These are phyloP conservation scores for Rhopilema esculentum DNA, from an alignment of 30 jellyfish, hydroid and myxozoan species.

Conservation along the genomic window DNA sequence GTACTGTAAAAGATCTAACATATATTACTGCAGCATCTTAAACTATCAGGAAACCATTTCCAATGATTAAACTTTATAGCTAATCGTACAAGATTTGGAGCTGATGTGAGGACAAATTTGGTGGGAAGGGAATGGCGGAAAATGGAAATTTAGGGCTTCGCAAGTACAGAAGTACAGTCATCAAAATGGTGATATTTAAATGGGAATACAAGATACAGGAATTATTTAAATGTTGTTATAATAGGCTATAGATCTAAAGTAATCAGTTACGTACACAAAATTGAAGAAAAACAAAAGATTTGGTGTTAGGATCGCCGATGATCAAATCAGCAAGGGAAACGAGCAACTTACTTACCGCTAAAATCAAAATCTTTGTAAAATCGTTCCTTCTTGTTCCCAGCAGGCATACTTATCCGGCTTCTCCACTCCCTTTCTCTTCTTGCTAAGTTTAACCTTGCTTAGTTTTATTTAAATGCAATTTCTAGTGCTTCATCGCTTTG, in stretches of 20 bases:
- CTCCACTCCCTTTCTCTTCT: too few species aligned
- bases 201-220: neutral
- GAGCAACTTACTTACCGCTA: slow-evolving; percentile 70
- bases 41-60: neutral
- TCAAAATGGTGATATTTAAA: neutral
- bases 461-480: neutral
- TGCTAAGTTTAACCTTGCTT: neutral
- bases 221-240: too few species aligned
- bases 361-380: slow-evolving; percentile 59
- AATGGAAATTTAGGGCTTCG: slow-evolving; percentile 7
- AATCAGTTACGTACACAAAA: neutral
- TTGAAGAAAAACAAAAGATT: neutral
- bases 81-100: too few species aligned
- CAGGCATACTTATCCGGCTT: slow-evolving; percentile 45
- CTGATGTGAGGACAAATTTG: neutral
- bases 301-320: neutral
- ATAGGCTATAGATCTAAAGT: too few species aligned
- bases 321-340: slow-evolving; percentile 21
- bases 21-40: neutral
- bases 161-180: neutral
- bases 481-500: neutral
- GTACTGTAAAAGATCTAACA: neutral
- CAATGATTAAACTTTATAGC: neutral
- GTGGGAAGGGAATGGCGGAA: neutral
- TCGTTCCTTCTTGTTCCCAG: slow-evolving; percentile 65